Percentiles rank a stretch among this genome's conserved stretches.
Evolutionary conservation across 2,797 vertebrate genomes (phyloP).

Genomic region (Propithecus deckenii): DNA sequence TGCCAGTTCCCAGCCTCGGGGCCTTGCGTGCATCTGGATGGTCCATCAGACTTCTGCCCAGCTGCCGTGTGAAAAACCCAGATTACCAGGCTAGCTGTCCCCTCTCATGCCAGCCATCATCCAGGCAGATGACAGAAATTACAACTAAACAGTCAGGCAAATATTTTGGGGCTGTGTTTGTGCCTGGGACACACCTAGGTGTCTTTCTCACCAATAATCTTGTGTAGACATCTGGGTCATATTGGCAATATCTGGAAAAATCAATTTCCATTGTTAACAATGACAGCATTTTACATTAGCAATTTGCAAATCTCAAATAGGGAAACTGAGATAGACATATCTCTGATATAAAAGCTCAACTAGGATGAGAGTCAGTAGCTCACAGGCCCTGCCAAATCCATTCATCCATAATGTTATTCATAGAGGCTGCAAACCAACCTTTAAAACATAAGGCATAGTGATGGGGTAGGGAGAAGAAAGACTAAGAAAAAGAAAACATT

Average conservation of each 20-base stretch:
- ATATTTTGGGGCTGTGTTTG: neutral
- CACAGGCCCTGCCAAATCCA: neutral
- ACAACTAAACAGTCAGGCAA: neutral
- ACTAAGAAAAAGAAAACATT: slow-evolving; percentile 34
- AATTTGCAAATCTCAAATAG: neutral
- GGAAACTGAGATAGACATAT: neutral
- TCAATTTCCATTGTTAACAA: neutral
- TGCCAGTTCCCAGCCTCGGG: neutral
- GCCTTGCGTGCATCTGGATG: neutral
- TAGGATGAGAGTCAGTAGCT: neutral
- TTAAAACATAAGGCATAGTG: slow-evolving; percentile 30
- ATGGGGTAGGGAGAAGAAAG: neutral
- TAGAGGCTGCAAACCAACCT: neutral
- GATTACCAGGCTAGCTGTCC: neutral
- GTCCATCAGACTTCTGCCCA: neutral
- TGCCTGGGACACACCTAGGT: neutral
- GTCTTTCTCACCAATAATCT: neutral
- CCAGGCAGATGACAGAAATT: neutral
- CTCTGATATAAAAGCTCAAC: neutral
- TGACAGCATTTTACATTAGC: neutral
- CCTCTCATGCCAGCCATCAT: neutral
- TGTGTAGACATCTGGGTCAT: neutral
- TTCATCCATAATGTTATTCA: neutral
- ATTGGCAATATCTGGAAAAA: neutral
- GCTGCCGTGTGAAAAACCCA: neutral